phyloP scores from a whole-genome alignment of 1,140 invertebrate species.

The Macrotrachela quadricornifera region DNA sequence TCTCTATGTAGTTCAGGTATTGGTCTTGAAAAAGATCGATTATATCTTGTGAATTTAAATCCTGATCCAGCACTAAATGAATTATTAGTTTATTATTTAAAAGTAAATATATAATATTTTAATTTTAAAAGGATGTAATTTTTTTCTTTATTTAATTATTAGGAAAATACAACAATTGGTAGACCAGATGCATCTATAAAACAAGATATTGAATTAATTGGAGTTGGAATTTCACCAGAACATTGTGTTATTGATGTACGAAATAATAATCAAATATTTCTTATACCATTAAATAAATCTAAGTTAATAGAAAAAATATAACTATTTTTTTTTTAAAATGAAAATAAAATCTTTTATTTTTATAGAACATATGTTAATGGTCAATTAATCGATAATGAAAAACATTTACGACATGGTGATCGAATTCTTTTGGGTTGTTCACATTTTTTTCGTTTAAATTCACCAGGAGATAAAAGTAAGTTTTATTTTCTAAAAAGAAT shows the following conservation, averaged over 20 bases:
- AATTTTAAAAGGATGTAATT: too few relatives aligned
- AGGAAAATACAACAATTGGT: conserved; percentile 63
- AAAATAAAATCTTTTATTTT: too few relatives aligned
- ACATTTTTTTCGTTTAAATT: conserved; percentile 32
- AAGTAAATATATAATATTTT: conserved; percentile 39
- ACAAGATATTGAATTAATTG: conserved; percentile 80
- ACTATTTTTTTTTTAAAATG: too few relatives aligned
- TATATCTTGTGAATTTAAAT: conserved; percentile 91
- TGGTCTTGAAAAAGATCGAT: conserved; percentile 90
- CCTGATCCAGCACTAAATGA: conserved; percentile 93
- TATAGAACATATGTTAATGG: conserved; percentile 39
- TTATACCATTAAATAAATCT: neutral
- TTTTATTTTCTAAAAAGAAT: too few relatives aligned
- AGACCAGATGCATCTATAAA: conserved; percentile 41
- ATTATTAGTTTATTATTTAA: conserved; percentile 86
- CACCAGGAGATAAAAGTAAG: too few relatives aligned
- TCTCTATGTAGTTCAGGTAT: conserved; percentile 89
- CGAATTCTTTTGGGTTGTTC: conserved; percentile 66
- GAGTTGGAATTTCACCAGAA: conserved; percentile 71
- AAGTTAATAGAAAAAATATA: too few relatives aligned
- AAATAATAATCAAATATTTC: conserved; percentile 45
- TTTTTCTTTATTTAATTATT: neutral
- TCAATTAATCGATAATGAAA: conserved; percentile 26
- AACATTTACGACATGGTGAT: conserved; percentile 61
- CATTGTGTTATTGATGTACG: conserved; percentile 62